A percentile compares a stretch with the other conserved stretches of the same genome.
Conservation (phyloP, 2,888 invertebrate genomes). For the Malthinus flaveolus region DNA sequence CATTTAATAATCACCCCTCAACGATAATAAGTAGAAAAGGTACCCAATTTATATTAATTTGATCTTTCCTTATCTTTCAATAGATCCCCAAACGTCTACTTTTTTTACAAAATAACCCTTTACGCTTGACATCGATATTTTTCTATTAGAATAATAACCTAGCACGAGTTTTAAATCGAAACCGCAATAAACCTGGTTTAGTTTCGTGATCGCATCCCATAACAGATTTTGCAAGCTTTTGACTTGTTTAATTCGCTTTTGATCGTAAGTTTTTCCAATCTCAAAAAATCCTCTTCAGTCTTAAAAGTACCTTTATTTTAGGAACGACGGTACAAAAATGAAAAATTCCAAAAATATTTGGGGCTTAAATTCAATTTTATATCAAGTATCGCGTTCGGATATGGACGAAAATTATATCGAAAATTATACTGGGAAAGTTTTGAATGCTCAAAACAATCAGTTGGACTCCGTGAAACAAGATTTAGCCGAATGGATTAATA, state of each 20-base stretch:
- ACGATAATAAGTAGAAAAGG: no score
- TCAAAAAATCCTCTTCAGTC: no score
- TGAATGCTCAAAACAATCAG: conserved; percentile 76
- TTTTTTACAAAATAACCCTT: no score
- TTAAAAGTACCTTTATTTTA: no score
- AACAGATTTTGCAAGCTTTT: background rate
- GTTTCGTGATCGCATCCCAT: conserved; percentile 5
- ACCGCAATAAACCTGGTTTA: background rate
- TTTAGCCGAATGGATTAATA: conserved; percentile 86
- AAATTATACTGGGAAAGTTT: conserved; percentile 70
- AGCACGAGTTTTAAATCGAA: conserved; percentile 5
- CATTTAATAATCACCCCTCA: no score
- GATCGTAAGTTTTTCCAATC: background rate
- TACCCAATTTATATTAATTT: no score
- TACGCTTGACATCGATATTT: no score
- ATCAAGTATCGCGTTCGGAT: conserved; percentile 38
- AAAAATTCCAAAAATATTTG: conserved; percentile 58
- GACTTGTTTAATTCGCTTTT: background rate
- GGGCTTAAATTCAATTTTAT: conserved; percentile 63
- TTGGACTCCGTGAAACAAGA: conserved; percentile 84
- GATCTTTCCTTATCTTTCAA: no score
- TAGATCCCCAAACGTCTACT: no score
- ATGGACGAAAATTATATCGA: conserved; percentile 48
- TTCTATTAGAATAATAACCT: background rate
- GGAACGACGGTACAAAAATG: background rate